A percentile compares a stretch with the other conserved stretches of the same genome.
phyloP scores from a whole-genome alignment of 1,140 invertebrate species.

The Trigoniulus corallinus region DNA sequence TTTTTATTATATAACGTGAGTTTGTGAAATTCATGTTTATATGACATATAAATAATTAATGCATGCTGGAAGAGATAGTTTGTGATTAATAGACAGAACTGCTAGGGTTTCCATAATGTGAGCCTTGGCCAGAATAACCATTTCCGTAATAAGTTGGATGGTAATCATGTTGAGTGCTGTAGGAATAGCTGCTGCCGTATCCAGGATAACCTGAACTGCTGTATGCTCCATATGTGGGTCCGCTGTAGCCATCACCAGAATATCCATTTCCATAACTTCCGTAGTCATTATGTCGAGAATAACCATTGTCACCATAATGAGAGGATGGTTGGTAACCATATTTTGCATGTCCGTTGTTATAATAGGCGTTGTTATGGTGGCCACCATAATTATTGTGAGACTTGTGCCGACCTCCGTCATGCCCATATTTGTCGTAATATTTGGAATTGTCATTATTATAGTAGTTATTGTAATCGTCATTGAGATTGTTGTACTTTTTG shows the following conservation, averaged over 20 bases:
- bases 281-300: neutral
- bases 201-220: neutral
- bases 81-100: neutral
- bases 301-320: neutral
- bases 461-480: neutral
- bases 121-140: neutral
- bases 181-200: neutral
- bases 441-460: neutral
- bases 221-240: neutral
- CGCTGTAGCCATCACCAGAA: neutral
- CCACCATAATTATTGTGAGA: neutral
- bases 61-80: no score
- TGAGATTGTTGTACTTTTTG: neutral
- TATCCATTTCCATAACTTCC: neutral
- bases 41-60: no score
- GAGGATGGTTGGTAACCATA: neutral
- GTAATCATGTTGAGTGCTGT: neutral
- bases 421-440: neutral
- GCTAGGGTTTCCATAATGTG: neutral
- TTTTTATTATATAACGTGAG: no score
- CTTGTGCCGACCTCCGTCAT: neutral
- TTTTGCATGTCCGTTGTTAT: neutral
- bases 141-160: neutral
- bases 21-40: no score
- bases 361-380: neutral